Evolutionary conservation across 2,888 invertebrate species (phyloP), one percentile per base, ranked within the genome.

Genomic region (Caprella mutica): DNA sequence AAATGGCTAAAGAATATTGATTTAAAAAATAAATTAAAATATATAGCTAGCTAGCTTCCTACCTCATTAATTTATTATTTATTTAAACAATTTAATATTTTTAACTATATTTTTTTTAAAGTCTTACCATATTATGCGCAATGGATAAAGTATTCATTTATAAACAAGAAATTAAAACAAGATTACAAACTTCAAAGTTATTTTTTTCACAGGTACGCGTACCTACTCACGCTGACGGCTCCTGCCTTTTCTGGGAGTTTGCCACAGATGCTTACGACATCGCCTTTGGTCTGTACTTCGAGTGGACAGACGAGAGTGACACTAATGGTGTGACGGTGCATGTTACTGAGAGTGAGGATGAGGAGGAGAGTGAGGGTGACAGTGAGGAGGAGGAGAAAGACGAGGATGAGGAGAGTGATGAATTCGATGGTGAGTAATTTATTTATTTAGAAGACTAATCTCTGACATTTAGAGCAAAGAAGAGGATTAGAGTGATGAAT

Each of bases 261-360:
- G 94, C 96, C 14, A 97, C 98, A 0, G 98, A 99, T 72, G 83
- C 84, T 71, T 98, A 94, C 71, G 98, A 99, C 72, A 87, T 99
- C 69, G 92, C 84, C 72, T 99, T 99, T 74, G 98, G 98, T 1
- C 82, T 99, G 50, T 94, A 87, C 73, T 99, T 99, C 73, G 98
- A 98, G 76, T 98, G 96, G 92, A 87, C 85, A 53, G 24, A 23
- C 24, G 48, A 27, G 48, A 30, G 29, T 30, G 33, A 46, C 24
- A 90, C 86, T 72, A 54, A 65, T 39, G 58, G 61, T 6, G 90
- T 93, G 4, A 92, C 94, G 0, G 89, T 98, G 2, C 93, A 97
- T 71, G 87, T 98, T 6, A 88, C 89, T 14, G 98, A 98, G 70
- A 93, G 91, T 65, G 90, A 90, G 68, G 92, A 92, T 53, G 92